Evolutionary conservation across 2,888 invertebrate genomes (phyloP), one percentile per base, ranked within the genome.

Genomic region (Tetheella fluctuosa): DNA sequence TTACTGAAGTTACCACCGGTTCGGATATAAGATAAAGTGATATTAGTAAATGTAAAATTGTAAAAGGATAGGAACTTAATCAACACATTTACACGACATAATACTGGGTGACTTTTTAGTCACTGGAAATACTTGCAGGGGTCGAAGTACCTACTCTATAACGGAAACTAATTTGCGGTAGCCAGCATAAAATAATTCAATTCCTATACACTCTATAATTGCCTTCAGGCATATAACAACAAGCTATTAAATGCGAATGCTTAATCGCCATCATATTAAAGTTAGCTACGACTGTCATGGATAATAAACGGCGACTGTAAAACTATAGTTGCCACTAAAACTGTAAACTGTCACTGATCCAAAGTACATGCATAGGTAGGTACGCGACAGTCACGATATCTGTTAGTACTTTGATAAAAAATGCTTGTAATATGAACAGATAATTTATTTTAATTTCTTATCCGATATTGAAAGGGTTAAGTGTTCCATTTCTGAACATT

Each of bases 341-440:
- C 55, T 57, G 57, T 64, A 52, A 25, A 56, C 37, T 61, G 62
- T 58, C 42, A 58, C 59, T 20, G 48, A 62, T 64, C 57, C 55
- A 60, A 69, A 70, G 62, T 69, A 42, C 15, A 0, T 15, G 2
- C 2, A 5, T 34, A 34, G 34, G 8, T 37, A 37, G 8, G 15
- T 37, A 37, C 39, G 66, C 62, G 62, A 57, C 23, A 34, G 71
- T 74, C 73, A 73, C 71, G 73, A 71, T 63, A 74, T 62, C 58
- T 57, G n/a, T 48, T 17, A n/a, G n/a, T n/a, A n/a, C n/a, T n/a
- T n/a, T n/a, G n/a, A n/a, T n/a, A n/a, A n/a, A n/a, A n/a, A n/a
- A n/a, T n/a, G n/a, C n/a, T n/a, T n/a, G n/a, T n/a, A n/a, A n/a
- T n/a, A 7, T 5, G 42, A 20, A 39, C 15, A 8, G 39, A 15